phyloP scores from a whole-genome alignment of 2,797 vertebrate genomes.

The Danionella dracula region DNA sequence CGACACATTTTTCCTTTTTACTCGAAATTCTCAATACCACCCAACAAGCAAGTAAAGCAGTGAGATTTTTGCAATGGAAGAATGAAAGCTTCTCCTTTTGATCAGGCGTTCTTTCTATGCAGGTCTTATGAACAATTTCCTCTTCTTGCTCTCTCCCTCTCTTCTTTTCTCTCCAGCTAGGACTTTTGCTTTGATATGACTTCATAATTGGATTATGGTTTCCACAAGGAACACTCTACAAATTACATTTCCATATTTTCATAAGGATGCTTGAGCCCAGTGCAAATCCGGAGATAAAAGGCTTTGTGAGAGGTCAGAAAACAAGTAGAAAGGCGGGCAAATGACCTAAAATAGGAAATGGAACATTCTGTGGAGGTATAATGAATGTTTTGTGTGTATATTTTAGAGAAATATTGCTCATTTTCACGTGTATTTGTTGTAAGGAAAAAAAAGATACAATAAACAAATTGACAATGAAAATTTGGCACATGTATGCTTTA shows the following conservation, averaged over 20 bases:
- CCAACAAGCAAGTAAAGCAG: conserved; percentile 29
- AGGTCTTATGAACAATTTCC: conserved; percentile 23
- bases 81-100: conserved; percentile 36
- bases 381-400: too few relatives aligned
- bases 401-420: too few relatives aligned
- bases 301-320: conserved; percentile 32
- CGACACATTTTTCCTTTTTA: conserved; percentile 40
- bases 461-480: too few relatives aligned
- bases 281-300: conserved; percentile 26
- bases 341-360: neutral
- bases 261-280: conserved; percentile 39
- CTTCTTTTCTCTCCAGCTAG: conserved; percentile 32
- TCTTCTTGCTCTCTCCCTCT: conserved; percentile 8
- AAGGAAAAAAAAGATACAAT: too few relatives aligned
- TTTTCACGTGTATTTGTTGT: too few relatives aligned
- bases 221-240: conserved; percentile 42
- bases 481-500: too few relatives aligned
- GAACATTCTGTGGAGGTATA: neutral
- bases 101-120: conserved; percentile 26
- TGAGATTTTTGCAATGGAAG: conserved; percentile 25
- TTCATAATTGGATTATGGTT: conserved; percentile 54
- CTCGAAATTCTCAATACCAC: conserved; percentile 27
- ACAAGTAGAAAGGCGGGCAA: neutral
- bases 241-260: conserved; percentile 52
- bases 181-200: conserved; percentile 51